Base-by-base conservation (phyloP, 2,113 vertebrate genomes). In the Petrocephalus microphthalmus region DNA sequence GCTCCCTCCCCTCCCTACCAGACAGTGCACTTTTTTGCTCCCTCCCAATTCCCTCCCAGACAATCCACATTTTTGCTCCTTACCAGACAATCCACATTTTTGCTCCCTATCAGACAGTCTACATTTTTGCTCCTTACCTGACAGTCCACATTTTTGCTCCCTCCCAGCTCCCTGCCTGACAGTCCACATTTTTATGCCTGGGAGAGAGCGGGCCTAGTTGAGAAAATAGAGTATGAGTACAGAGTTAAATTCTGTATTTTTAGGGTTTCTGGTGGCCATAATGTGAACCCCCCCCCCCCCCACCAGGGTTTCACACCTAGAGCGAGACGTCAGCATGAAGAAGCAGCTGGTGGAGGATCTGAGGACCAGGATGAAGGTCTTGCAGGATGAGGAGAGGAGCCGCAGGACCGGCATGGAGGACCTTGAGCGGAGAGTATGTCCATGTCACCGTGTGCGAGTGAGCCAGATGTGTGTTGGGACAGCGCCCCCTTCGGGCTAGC, bases 281-380 rank as follows among this genome's bases (percentile, higher is more conserved):
- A 87, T 87, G 60, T 87, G 20, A 52, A 89, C 37, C 42, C 64
- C 37, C n/a, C 2, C 51, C 53, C 11, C 54, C 8, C 78, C 91
- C 89, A 92, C 37, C 89, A 99, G 97, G 93, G 81, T 94, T 67
- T 95, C 94, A 92, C 95, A 94, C 85, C 84, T 95, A 88, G 97
- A 98, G 91, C 96, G 97, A 57, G 95, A 98, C 60, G 89, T 97
- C 90, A 94, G n/a, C 89, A 97, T 96, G 96, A 99, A 99, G 94
- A 96, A 96, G 91, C 96, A 97, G 93, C 94, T 99, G 88, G 95
- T 97, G 93, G 97, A 98, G 87, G 96, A 97, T 89, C 93, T 98
- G 92, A 96, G 92, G 91, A 19, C 95, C 25, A 94, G 90, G 90
- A 92, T 98, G 89, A 99, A 97, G 96, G 87, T 95, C 89, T 93